A percentile compares a stretch with the other conserved stretches of the same genome.
Evolutionary conservation across 1,140 invertebrate genomes (phyloP).

Genomic region (Odontomachus brunneus): DNA sequence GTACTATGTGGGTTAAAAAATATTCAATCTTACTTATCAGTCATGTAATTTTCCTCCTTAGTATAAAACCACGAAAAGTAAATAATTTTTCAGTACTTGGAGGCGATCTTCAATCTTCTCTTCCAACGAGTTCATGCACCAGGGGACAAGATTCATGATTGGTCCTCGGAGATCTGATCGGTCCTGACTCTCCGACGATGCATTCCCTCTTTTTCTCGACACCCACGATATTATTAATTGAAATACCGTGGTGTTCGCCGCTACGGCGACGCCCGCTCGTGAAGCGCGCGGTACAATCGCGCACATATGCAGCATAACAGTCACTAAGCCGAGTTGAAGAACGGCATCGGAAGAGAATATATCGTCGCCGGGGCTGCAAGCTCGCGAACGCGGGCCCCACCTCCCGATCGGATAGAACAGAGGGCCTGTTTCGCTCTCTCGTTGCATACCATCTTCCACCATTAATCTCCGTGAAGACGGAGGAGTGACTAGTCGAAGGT

Average conservation of each 20-base stretch:
- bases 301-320: conserved; percentile 29
- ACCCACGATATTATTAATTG: no score
- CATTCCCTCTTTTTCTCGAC: no score
- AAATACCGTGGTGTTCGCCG: not conserved
- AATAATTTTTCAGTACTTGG: no score
- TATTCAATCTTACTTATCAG: no score
- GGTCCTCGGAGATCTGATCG: no score
- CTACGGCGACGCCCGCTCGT: not conserved
- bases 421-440: not conserved
- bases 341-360: conserved; percentile 56
- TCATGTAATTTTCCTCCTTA: no score
- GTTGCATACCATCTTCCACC: conserved; percentile 46
- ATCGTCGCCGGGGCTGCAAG: conserved; percentile 47
- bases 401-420: conserved; percentile 54
- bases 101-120: no score
- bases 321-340: conserved; percentile 35
- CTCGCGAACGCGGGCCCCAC: conserved; percentile 46
- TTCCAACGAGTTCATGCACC: no score
- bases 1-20: no score
- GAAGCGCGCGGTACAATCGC: conserved; percentile 22
- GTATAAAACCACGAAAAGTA: no score
- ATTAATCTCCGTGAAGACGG: conserved; percentile 58
- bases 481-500: conserved; percentile 62
- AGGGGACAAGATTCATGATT: no score
- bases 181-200: no score